A percentile compares a stretch with the other conserved stretches of the same genome.
Conservation (phyloP, 2,888 invertebrate species). For the Drosophila macrospina region DNA sequence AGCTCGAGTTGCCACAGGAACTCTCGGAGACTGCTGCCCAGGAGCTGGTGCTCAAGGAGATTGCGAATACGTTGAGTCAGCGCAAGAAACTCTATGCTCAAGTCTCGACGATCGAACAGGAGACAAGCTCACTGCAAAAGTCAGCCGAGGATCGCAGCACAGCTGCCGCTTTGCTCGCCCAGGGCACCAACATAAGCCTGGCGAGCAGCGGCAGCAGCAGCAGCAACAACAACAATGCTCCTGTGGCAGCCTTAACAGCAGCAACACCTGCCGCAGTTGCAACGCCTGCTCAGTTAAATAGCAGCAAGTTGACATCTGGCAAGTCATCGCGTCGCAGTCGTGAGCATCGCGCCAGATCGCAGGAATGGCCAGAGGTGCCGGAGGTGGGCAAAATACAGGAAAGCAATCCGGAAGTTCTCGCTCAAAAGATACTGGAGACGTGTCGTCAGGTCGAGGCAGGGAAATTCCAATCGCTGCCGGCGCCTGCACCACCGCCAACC, state of each 20-base stretch:
- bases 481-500: conserved; percentile 9
- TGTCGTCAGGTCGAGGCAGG: conserved; percentile 95
- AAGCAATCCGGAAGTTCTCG: conserved; percentile 95
- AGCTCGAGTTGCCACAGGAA: conserved; percentile 84
- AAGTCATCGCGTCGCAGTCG: conserved; percentile 88
- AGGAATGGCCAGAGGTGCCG: conserved; percentile 96
- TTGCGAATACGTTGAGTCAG: conserved; percentile 92
- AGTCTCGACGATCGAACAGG: conserved; percentile 91
- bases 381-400: conserved; percentile 96
- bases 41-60: conserved; percentile 94
- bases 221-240: conserved; percentile 45
- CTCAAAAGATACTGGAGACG: conserved; percentile 95
- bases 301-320: conserved; percentile 44
- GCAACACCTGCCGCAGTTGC: conserved; percentile 43
- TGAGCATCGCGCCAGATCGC: conserved; percentile 92
- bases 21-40: conserved; percentile 90
- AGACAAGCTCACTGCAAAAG: conserved; percentile 91
- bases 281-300: conserved; percentile 41
- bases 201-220: conserved; percentile 52
- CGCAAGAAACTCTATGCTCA: conserved; percentile 94
- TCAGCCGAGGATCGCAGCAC: conserved; percentile 88
- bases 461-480: conserved; percentile 86
- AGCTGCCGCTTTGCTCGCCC: conserved; percentile 82
- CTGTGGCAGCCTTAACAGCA: conserved; percentile 19
- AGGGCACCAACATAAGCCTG: conserved; percentile 83